Base-by-base conservation (phyloP, 2,888 invertebrate species). In the Drosophila koepferae region DNA sequence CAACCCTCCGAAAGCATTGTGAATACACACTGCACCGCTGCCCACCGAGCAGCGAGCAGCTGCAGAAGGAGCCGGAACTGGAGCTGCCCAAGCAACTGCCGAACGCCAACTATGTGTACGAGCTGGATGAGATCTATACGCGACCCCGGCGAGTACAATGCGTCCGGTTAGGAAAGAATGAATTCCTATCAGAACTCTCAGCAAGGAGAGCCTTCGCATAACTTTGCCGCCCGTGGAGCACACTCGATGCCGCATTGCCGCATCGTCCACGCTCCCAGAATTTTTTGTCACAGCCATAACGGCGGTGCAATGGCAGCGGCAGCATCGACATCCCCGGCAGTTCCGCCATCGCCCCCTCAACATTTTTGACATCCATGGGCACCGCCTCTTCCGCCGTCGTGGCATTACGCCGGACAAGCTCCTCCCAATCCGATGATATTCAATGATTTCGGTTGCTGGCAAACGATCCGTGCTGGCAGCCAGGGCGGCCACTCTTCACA, bases 1-100 rank as follows among this genome's bases (percentile, higher is more conserved):
- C 96, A 97, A 87, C 94, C 96, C 78, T 95, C 95, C 0, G 97
- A 96, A 89, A 97, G 97, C 92, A 97, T 97, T 92, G 96, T 97
- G 38, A 96, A 97, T 91, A 97, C 97, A 1, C 97, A 1, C 91
- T 97, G 74, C 97, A 3, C 97, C 97, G 0, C 94, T 97, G 41
- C 97, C 97, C n/a, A 93, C 93, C 40, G 94, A 96, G 79, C 96
- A 96, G 73, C 95, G 95, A 77, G 86, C 61, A 5, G 78, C 80
- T 14, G 18, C 68, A 56, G 14, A 9, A 59, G 6, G 55, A 23
- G 46, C 23, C 0, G 46, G 12, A 14, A 14, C 10, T 3, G 49
- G 10, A 31, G 31, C 31, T n/a, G 31, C 10, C 18, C 49, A 34
- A n/a, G 48, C 28, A 62, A 20, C 85, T 65, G 34, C 40, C 68